Evolutionary conservation across 2,888 invertebrate genomes (phyloP).

Genomic region (Parnassius orleans): DNA sequence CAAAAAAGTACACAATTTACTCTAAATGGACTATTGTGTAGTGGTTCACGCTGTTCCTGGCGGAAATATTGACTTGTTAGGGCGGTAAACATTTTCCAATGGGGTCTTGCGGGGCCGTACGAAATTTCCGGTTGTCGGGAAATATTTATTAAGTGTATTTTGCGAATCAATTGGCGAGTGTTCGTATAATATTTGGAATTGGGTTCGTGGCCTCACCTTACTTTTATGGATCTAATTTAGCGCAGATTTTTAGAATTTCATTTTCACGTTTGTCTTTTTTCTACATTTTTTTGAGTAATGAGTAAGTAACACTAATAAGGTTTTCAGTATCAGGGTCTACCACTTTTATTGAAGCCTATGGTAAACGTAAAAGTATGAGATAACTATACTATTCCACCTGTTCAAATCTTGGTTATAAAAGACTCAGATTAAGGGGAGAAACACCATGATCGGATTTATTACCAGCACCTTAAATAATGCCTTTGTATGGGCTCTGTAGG

Average conservation of each 20-base stretch:
- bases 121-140: slow-evolving; percentile 10
- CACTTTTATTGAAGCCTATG: too few species aligned
- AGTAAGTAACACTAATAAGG: too few species aligned
- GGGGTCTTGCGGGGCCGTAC: neutral
- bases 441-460: too few species aligned
- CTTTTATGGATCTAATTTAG: neutral
- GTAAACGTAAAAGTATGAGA: too few species aligned
- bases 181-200: neutral
- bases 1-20: neutral
- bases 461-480: too few species aligned
- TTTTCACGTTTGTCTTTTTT: neutral
- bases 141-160: neutral
- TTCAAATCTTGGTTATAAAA: too few species aligned
- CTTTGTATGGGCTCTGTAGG: too few species aligned
- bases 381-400: too few species aligned
- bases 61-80: slow-evolving; percentile 10
- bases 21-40: neutral
- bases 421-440: too few species aligned
- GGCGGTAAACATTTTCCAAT: slow-evolving; percentile 6
- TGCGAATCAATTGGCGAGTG: neutral
- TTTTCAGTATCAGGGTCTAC: too few species aligned
- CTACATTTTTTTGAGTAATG: neutral
- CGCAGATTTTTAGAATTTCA: neutral
- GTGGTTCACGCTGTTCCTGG: slow-evolving; percentile 1
- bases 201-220: neutral